Evolutionary conservation across 2,888 invertebrate genomes (phyloP).

Genomic region (Lasiommata megera): DNA sequence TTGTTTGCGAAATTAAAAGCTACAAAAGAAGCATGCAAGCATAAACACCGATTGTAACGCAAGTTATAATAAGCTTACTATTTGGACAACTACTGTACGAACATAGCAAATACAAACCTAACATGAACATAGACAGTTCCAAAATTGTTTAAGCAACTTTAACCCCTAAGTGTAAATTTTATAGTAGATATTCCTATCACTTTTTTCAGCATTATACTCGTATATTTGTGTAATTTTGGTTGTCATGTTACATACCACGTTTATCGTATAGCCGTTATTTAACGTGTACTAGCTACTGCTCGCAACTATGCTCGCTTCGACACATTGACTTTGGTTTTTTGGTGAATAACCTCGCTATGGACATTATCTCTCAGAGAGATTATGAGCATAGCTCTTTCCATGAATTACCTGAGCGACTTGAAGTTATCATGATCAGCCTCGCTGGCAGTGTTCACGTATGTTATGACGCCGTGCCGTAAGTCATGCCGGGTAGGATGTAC

Average conservation of each 20-base stretch:
- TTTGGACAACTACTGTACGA: slow-evolving; percentile 4
- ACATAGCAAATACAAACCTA: neutral
- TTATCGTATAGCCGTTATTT: slow-evolving; percentile 14
- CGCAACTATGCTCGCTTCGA: too few species aligned
- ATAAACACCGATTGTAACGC: neutral
- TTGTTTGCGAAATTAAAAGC: neutral
- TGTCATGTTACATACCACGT: slow-evolving; percentile 14
- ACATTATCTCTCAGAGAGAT: too few species aligned
- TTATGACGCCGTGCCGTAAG: too few species aligned
- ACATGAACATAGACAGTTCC: neutral
- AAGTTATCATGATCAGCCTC: too few species aligned
- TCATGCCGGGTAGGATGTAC: too few species aligned
- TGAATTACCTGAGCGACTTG: too few species aligned
- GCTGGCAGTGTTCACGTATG: too few species aligned
- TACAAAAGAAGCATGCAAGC: neutral
- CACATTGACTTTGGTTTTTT: too few species aligned
- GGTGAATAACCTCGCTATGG: too few species aligned
- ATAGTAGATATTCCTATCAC: neutral
- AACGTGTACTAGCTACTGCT: too few species aligned
- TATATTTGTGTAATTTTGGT: slow-evolving; percentile 18
- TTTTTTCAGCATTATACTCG: slow-evolving; percentile 10
- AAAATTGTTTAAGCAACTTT: neutral
- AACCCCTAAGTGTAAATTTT: neutral
- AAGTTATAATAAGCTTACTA: slow-evolving; percentile 9
- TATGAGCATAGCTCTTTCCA: too few species aligned